Evolutionary conservation across 2,797 vertebrate species (phyloP), one percentile per base, ranked within the genome.

Genomic region (Crenuchus spilurus): DNA sequence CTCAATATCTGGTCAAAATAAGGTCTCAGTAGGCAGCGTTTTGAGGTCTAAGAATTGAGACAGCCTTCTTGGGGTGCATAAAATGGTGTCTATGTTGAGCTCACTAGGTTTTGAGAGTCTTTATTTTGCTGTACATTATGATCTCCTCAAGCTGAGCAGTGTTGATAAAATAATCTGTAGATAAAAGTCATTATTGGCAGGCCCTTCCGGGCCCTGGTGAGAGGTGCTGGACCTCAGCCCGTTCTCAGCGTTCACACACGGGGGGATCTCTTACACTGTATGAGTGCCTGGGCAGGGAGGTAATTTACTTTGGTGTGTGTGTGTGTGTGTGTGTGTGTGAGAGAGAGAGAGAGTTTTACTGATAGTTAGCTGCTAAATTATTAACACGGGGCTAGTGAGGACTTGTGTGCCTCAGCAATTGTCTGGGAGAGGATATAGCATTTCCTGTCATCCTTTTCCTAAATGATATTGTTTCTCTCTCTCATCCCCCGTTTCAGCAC

Each of bases 321-420:
- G 9, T 28, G 22, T 54, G 22, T 54, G 3, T 58, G 24, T 13
- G 42, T 66, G 72, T 41, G 33, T 13, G 60, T 39, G 16, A 51
- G 35, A 33, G 30, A 68, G 64, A 48, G 10, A 22, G 24, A 62
- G 58, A 74, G 74, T 72, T 80, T 76, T 80, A 75, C 76, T 80
- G 74, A 62, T 83, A 66, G 55, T 81, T 72, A 75, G 65, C 52
- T 79, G 78, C 44, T 78, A 70, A 83, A 82, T 83, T 82, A 82
- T 81, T 84, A 82, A 86, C 68, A 22, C 58, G 65, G 74, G 58
- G 51, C 18, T 64, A 44, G 48, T 58, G 52, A 74, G 74, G 73
- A 81, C 71, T 51, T 78, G 51, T 65, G 73, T 61, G 64, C 48
- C 64, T 82, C 74, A 68, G 71, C 35, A 52, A 64, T 74, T 79